Evolutionary conservation across 1,140 invertebrate species (phyloP), one percentile per base, ranked within the genome.

Genomic region (Rhopalosiphum maidis): DNA sequence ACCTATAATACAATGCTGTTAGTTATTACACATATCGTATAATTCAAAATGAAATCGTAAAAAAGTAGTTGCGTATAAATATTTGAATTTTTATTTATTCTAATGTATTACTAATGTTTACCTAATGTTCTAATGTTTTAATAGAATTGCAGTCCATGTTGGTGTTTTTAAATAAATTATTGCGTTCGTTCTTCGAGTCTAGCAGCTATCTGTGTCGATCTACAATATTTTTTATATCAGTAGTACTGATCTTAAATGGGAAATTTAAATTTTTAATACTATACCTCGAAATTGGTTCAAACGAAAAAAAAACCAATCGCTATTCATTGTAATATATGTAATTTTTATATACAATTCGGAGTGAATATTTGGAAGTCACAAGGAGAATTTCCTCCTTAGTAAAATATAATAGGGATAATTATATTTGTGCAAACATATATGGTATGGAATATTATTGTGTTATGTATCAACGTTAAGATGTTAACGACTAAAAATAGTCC

Each of bases 1-100:
- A 51, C 18, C 48, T 18, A 68, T 68, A 68, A 68, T 18, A 68
- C 18, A 68, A n/a, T 68, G 60, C 60, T 68, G 60, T 68, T 22
- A 68, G 60, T 30, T 68, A 30, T 68, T 22, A 68, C 15, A n/a
- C 30, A 68, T 68, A 68, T 68, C 15, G 60, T 68, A 68, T 68
- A 68, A 68, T 68, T 68, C 30, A n/a, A 68, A 68, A 68, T 2
- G 60, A n/a, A 68, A 68, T 68, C 60, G 30, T 68, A 68, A 68
- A 68, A 68, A 68, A n/a, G 30, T 60, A 68, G 30, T 18, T 68
- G n/a, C n/a, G 60, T 15, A 68, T 68, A 68, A 68, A n/a, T 68
- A 68, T 68, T 68, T n/a, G 60, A 68, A 68, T 68, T 68, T n/a
- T 68, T n/a, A 68, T 68, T 68, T 68, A 68, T 68, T 68, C 60